Evolutionary conservation across 1,140 invertebrate species (phyloP).

Genomic region (Calliphora vicina): DNA sequence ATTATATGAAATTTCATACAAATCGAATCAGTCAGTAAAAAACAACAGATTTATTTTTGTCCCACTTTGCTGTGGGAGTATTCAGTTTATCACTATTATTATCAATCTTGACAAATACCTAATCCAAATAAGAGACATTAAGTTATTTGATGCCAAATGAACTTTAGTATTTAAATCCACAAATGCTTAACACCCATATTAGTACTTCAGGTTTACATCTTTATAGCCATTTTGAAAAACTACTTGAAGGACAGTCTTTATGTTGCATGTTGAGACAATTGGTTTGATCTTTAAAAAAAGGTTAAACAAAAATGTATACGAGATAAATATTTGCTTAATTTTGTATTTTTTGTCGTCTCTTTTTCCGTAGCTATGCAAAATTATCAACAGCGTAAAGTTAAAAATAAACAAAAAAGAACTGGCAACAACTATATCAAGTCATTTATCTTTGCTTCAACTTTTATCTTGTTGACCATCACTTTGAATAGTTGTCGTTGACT

Average conservation of each 20-base stretch:
- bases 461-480: constrained; percentile 29
- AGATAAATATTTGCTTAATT: background rate
- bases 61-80: too few species aligned
- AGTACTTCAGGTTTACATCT: background rate
- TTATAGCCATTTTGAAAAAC: background rate
- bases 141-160: too few species aligned
- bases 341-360: background rate
- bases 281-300: background rate
- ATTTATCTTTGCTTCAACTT: constrained; percentile 23
- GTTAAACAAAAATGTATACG: background rate
- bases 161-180: background rate
- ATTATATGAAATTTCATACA: too few species aligned
- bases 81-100: too few species aligned
- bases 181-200: background rate
- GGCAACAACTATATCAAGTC: constrained; percentile 9
- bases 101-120: too few species aligned
- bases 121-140: too few species aligned
- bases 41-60: too few species aligned
- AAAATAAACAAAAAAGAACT: background rate
- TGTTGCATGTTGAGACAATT: background rate
- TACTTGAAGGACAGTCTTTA: background rate
- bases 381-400: background rate
- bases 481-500: constrained; percentile 8
- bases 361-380: background rate
- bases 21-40: too few species aligned